Evolutionary conservation across 2,888 invertebrate genomes (phyloP).

Genomic region (Tribolium freemani): DNA sequence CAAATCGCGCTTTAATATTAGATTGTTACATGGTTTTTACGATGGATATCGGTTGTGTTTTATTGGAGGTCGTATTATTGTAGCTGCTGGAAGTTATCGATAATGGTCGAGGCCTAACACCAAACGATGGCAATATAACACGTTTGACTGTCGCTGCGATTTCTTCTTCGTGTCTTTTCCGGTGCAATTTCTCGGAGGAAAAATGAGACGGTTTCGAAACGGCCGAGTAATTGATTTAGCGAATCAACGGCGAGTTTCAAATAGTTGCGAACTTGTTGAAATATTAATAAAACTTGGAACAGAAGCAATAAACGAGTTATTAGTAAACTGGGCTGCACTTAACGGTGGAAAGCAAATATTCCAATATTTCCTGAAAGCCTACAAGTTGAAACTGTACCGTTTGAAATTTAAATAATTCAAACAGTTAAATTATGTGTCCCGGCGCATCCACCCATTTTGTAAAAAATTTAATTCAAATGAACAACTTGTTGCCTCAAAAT

Average conservation of each 20-base stretch:
- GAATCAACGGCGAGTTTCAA: neutral
- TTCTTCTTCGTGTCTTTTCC: conserved; percentile 27
- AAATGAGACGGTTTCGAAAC: neutral
- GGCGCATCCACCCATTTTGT: no score
- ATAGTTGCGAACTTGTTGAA: conserved; percentile 1
- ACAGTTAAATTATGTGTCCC: no score
- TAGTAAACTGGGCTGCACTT: neutral
- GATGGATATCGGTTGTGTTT: conserved; percentile 48
- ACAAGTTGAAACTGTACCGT: neutral
- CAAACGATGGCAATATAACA: conserved; percentile 63
- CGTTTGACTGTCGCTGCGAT: conserved; percentile 51
- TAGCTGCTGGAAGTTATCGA: conserved; percentile 53
- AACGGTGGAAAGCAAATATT: neutral
- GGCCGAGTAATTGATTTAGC: neutral
- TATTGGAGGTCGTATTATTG: conserved; percentile 44
- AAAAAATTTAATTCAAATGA: no score
- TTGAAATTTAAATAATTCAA: neutral
- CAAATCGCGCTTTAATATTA: conserved; percentile 31
- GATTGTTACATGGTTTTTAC: conserved; percentile 39
- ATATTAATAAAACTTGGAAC: conserved; percentile 14
- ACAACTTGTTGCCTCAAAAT: no score
- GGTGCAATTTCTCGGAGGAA: conserved; percentile 12
- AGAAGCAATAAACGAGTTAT: neutral
- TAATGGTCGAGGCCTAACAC: conserved; percentile 56
- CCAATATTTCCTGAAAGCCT: neutral